A percentile compares a stretch with the other conserved stretches of the same genome.
These are phyloP conservation scores for Xiphophorus maculatus DNA, from an alignment of 2,113 vertebrate species.

Conservation along the genomic window DNA sequence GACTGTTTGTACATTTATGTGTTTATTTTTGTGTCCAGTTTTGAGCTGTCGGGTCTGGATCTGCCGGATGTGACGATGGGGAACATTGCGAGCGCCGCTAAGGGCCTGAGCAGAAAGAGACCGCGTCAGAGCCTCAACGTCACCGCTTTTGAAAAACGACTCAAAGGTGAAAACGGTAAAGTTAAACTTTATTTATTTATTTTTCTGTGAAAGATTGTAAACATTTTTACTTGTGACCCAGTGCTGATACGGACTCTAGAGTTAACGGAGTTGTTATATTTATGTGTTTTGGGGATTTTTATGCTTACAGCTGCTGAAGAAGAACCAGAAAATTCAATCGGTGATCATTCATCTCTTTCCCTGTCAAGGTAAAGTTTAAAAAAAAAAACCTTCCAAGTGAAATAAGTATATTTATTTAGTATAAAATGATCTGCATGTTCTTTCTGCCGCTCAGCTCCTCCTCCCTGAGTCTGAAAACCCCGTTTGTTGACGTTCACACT, in stretches of 20 bases:
- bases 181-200: neutral
- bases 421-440: neutral
- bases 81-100: conserved; percentile 23
- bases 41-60: conserved; percentile 68
- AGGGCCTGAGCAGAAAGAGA: conserved; percentile 70
- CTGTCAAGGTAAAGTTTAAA: conserved; percentile 51
- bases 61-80: conserved; percentile 72
- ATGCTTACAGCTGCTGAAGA: conserved; percentile 44
- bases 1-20: neutral
- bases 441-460: conserved; percentile 49
- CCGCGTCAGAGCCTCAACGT: conserved; percentile 62
- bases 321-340: conserved; percentile 16
- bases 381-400: neutral
- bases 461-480: conserved; percentile 70
- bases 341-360: conserved; percentile 45
- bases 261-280: neutral
- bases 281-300: neutral
- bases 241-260: neutral
- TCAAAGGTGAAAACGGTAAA: conserved; percentile 55
- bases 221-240: neutral
- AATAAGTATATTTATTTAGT: neutral
- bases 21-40: conserved; percentile 52
- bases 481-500: conserved; percentile 48
- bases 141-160: conserved; percentile 70
- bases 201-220: neutral